These are phyloP conservation scores for Dipodomys stephensi DNA, from an alignment of 2,113 vertebrate species.

Conservation along the genomic window DNA sequence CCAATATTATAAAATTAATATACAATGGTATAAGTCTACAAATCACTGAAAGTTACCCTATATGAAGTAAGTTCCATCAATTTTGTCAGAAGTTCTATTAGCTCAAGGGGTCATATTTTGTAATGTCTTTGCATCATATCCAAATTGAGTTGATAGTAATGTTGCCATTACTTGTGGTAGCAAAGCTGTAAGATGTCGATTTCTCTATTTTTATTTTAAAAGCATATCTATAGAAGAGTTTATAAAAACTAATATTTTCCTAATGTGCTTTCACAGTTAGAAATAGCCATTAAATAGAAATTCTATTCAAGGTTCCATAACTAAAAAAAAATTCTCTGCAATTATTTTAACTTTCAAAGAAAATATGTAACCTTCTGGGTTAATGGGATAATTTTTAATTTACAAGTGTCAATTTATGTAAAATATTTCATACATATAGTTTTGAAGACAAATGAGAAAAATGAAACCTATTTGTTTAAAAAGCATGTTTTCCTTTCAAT, in stretches of 20 bases:
- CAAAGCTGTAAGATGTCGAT: neutral
- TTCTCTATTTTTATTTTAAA: neutral
- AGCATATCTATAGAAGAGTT: neutral
- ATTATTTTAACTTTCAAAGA: constrained; percentile 31
- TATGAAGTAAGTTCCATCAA: neutral
- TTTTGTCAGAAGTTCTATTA: constrained; percentile 11
- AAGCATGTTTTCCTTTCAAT: neutral
- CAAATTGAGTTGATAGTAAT: constrained; percentile 19
- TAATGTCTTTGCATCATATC: neutral
- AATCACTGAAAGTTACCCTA: neutral
- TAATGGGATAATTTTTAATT: neutral
- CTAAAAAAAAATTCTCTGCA: neutral
- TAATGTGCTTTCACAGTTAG: neutral
- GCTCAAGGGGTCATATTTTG: constrained; percentile 8
- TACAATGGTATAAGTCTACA: constrained; percentile 15
- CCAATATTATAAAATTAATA: constrained; percentile 5
- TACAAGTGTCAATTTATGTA: neutral
- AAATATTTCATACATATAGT: neutral
- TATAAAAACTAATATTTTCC: constrained; percentile 3
- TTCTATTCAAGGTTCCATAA: neutral
- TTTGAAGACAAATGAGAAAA: constrained; percentile 44
- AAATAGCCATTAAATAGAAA: neutral
- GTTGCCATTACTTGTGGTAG: neutral
- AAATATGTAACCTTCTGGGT: neutral
- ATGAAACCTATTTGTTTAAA: neutral